Evolutionary conservation across 2,113 vertebrate species (phyloP).

Genomic region (Coracopsis vasa): DNA sequence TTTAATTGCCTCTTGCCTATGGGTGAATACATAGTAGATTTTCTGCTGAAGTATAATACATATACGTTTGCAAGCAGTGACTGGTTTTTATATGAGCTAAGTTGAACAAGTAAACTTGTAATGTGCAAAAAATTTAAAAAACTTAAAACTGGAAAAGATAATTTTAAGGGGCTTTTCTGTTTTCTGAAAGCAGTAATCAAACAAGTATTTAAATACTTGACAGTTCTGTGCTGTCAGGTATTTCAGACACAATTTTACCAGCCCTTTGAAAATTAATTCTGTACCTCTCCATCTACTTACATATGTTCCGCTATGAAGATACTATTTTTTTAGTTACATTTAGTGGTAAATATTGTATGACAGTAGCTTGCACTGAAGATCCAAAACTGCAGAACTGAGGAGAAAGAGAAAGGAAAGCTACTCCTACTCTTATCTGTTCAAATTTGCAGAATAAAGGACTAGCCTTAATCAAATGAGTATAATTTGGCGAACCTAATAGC

Average conservation of each 20-base stretch:
- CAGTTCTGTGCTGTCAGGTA: not conserved
- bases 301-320: not conserved
- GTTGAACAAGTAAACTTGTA: not conserved
- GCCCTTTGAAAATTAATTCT: not conserved
- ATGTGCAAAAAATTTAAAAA: fast-evolving
- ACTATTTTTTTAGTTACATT: not conserved
- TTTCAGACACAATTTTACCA: not conserved
- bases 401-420: not conserved
- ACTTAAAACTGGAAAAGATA: not conserved
- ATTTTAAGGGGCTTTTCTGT: not conserved
- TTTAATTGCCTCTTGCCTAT: not conserved
- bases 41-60: not conserved
- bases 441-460: not conserved
- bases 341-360: not conserved
- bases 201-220: not conserved
- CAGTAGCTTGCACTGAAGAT: not conserved
- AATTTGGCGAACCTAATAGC: not conserved
- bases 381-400: not conserved
- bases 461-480: not conserved
- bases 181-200: not conserved
- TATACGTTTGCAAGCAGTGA: not conserved
- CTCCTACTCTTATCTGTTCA: not conserved
- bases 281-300: not conserved
- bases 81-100: not conserved
- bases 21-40: not conserved